phyloP scores from a whole-genome alignment of 2,888 invertebrate species.

The Eretmocerus hayati region DNA sequence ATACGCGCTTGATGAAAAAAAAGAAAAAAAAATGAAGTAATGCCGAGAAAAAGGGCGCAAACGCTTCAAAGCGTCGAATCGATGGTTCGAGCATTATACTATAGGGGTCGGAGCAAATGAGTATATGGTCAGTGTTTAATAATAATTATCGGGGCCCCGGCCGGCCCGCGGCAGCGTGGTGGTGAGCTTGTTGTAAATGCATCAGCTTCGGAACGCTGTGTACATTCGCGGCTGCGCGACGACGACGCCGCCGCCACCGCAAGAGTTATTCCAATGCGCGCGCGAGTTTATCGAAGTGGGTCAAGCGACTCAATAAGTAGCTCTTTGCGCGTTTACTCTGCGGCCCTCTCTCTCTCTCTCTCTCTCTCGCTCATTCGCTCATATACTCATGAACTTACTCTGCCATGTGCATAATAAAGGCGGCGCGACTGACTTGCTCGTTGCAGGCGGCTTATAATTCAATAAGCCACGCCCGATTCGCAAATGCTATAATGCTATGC shows the following conservation, averaged over 20 bases:
- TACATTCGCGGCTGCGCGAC: background rate
- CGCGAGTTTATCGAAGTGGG: slow-evolving; percentile 46
- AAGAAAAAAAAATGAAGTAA: too few species aligned
- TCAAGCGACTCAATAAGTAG: slow-evolving; percentile 47
- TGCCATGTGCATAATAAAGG: too few species aligned
- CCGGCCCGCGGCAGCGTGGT: background rate
- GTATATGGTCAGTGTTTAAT: slow-evolving; percentile 31
- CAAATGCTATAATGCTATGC: too few species aligned
- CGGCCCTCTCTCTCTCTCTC: slow-evolving; percentile 21
- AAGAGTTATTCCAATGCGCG: slow-evolving; percentile 44
- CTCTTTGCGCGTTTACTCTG: too few species aligned
- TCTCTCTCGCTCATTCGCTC: slow-evolving; percentile 3
- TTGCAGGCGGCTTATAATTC: too few species aligned
- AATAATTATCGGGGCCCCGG: slow-evolving; percentile 41
- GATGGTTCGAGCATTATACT: too few species aligned
- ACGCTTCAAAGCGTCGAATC: too few species aligned
- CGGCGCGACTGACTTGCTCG: background rate
- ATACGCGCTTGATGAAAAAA: too few species aligned
- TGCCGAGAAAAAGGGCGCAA: too few species aligned
- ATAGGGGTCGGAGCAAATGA: slow-evolving; percentile 10
- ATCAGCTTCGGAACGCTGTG: background rate
- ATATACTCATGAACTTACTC: background rate
- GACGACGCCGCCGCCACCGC: slow-evolving; percentile 21
- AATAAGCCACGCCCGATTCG: too few species aligned
- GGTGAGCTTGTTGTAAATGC: background rate